phyloP scores from a whole-genome alignment of 1,140 invertebrate species.

The Orius insidiosus region DNA sequence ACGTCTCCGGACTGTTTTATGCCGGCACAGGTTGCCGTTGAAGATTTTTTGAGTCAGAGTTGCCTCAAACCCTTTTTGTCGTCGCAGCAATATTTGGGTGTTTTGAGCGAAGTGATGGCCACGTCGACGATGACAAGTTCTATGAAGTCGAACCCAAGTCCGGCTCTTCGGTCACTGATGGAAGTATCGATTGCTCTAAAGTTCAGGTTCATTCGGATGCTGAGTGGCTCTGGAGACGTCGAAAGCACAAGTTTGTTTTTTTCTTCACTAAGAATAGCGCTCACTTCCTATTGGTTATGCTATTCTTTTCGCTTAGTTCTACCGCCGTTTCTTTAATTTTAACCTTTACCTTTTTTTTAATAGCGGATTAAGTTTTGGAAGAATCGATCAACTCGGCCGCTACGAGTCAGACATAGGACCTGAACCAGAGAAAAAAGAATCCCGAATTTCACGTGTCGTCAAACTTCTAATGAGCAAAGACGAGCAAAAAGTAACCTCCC shows the following conservation, averaged over 20 bases:
- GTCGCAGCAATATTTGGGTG: conserved; percentile 44
- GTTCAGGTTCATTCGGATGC: conserved; percentile 54
- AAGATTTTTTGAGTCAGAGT: conserved; percentile 39
- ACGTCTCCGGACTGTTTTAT: conserved; percentile 70
- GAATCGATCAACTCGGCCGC: conserved; percentile 67
- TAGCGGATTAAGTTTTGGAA: conserved; percentile 58
- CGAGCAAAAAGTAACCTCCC: conserved; percentile 56
- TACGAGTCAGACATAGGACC: conserved; percentile 79
- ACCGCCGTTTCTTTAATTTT: too few species aligned
- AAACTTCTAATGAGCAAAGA: conserved; percentile 61
- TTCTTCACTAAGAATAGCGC: too few species aligned
- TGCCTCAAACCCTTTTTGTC: conserved; percentile 19
- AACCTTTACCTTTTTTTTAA: conserved; percentile 22
- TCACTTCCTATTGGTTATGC: too few species aligned
- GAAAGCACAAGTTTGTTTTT: too few species aligned
- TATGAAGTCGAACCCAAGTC: conserved; percentile 22
- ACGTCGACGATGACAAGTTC: conserved; percentile 2
- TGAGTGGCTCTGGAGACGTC: conserved; percentile 60
- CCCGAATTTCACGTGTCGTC: conserved; percentile 43
- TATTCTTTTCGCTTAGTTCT: too few species aligned
- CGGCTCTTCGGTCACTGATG: conserved; percentile 54
- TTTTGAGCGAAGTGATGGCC: conserved; percentile 44
- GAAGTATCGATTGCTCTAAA: conserved; percentile 29
- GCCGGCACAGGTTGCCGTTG: conserved; percentile 59
- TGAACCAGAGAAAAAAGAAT: conserved; percentile 54